Evolutionary conservation across 2,113 vertebrate species (phyloP).

Genomic region (Theristicus caerulescens): DNA sequence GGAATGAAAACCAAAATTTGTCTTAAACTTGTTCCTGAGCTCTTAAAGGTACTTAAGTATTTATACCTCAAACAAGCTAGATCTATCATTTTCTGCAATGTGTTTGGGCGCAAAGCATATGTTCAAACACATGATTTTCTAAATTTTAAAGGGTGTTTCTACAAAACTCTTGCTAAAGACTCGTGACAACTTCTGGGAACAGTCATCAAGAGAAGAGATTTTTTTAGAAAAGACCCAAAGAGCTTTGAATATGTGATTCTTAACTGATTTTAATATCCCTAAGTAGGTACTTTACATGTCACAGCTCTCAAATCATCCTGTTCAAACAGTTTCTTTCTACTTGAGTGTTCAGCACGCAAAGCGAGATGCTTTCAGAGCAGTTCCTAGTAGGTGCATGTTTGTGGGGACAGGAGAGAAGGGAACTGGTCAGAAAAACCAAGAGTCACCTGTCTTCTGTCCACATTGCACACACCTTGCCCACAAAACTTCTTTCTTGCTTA

Average conservation of each 20-base stretch:
- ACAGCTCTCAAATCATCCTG: background rate
- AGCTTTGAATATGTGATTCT: background rate
- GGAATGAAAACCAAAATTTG: background rate
- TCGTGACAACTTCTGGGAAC: background rate
- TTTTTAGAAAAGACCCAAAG: background rate
- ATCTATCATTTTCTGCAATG: background rate
- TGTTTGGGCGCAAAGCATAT: background rate
- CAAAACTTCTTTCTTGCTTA: background rate
- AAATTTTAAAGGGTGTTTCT: background rate
- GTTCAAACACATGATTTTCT: background rate
- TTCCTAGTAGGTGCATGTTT: background rate
- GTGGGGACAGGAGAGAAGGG: background rate
- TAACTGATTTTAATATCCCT: background rate
- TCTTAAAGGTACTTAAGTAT: background rate
- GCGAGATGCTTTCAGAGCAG: background rate
- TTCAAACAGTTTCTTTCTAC: background rate
- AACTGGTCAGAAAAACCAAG: background rate
- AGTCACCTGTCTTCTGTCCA: background rate
- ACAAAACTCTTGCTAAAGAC: background rate
- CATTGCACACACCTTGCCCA: background rate
- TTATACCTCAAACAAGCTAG: background rate
- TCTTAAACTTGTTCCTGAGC: background rate
- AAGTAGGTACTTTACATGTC: background rate
- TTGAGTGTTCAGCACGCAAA: background rate
- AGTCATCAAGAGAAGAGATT: background rate